A percentile compares a stretch with the other conserved stretches of the same genome.
Conservation (phyloP, 2,113 vertebrate species). For the Vombatus ursinus region DNA sequence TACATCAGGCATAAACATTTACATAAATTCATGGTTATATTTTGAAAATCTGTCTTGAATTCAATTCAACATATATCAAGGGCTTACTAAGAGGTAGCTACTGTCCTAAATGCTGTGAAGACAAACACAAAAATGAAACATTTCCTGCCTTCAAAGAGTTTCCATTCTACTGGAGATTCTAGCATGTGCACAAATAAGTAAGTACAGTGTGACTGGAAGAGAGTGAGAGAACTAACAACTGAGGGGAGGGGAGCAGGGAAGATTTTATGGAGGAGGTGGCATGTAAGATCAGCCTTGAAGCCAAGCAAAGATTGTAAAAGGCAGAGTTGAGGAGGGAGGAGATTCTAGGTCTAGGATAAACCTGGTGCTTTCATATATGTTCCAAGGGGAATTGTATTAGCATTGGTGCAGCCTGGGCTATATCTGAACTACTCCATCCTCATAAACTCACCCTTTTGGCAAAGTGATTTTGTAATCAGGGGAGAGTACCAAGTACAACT, state of each 20-base stretch:
- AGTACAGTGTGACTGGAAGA: not conserved
- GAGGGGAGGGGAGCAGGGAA: not conserved
- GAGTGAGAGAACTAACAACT: not conserved
- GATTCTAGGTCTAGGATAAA: not conserved
- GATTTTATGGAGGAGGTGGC: not conserved
- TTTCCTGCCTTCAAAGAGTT: not conserved
- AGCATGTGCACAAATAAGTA: not conserved
- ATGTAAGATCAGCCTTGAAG: not conserved
- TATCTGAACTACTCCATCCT: not conserved
- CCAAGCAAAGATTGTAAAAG: not conserved
- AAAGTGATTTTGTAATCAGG: not conserved
- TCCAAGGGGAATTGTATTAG: not conserved
- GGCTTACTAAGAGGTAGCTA: not conserved
- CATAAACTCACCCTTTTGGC: not conserved
- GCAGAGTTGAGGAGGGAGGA: not conserved
- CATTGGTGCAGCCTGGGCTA: not conserved
- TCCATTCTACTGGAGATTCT: not conserved
- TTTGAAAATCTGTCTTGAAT: slow-evolving; percentile 36
- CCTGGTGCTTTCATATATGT: not conserved
- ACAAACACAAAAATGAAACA: not conserved
- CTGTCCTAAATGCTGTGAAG: not conserved
- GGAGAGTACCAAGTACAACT: not conserved
- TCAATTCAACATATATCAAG: slow-evolving; percentile 12
- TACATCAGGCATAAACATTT: not conserved
- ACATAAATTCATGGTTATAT: not conserved